Conservation (phyloP, 2,888 invertebrate species). For the Frankliniella fusca region DNA sequence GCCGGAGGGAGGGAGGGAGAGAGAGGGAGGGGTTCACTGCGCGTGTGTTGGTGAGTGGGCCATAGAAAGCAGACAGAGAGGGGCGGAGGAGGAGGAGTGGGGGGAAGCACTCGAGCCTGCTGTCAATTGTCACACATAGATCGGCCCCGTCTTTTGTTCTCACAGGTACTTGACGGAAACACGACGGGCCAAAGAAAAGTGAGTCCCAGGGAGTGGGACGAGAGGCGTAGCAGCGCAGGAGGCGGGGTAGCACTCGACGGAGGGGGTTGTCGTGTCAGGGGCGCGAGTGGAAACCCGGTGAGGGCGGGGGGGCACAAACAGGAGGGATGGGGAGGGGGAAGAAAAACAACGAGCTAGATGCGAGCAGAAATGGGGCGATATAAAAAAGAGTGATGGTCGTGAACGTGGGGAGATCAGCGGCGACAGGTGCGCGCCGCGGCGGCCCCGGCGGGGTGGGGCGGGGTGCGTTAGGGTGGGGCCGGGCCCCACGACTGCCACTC, state of each 20-base stretch:
- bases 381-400: constrained; percentile 3
- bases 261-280: neutral
- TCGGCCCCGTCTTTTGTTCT: constrained; percentile 14
- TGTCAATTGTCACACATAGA: constrained; percentile 26
- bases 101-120: neutral
- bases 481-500: neutral
- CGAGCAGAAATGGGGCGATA: neutral
- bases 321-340: neutral
- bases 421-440: constrained; percentile 7
- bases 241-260: neutral
- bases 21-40: neutral
- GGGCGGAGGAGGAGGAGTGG: neutral
- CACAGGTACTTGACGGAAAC: constrained; percentile 8
- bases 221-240: neutral
- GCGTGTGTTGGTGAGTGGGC: neutral
- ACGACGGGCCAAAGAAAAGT: neutral
- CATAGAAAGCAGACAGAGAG: constrained; percentile 16
- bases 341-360: neutral
- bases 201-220: neutral
- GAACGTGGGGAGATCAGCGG: constrained; percentile 5
- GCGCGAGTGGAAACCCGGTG: neutral
- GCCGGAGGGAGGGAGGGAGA: neutral
- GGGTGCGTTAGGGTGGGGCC: neutral
- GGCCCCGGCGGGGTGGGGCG: neutral
- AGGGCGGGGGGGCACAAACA: neutral